Percentiles rank a stretch among this genome's conserved stretches.
These are phyloP conservation scores for Ariolimax columbianus DNA, from an alignment of 2,888 invertebrate genomes.

Conservation along the genomic window DNA sequence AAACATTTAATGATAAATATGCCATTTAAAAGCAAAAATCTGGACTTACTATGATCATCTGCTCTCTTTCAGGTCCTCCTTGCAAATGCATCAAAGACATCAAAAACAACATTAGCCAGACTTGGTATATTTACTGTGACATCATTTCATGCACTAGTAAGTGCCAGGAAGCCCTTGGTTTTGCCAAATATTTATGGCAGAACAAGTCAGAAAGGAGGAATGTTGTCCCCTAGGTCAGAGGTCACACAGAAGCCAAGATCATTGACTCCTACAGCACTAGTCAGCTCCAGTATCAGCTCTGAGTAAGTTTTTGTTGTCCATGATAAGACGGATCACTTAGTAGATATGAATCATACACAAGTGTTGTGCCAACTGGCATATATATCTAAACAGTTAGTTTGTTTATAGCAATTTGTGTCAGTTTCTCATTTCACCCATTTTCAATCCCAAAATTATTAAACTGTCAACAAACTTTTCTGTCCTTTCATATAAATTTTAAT, in stretches of 20 bases:
- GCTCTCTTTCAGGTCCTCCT: conserved; percentile 88
- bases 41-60: neutral
- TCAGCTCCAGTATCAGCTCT: conserved; percentile 55
- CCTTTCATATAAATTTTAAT: no score
- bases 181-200: conserved; percentile 70
- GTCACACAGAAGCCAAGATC: conserved; percentile 52
- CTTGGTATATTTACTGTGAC: conserved; percentile 98
- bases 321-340: no score
- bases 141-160: conserved; percentile 98
- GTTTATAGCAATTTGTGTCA: no score
- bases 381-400: no score
- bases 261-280: conserved; percentile 57
- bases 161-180: conserved; percentile 90
- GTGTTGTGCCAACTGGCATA: no score
- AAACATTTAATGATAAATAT: no score
- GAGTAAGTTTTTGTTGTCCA: conserved; percentile 56
- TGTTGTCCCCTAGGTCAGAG: conserved; percentile 67
- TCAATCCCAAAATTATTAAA: no score
- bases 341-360: no score
- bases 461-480: no score
- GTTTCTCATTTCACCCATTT: no score
- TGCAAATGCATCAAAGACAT: conserved; percentile 95
- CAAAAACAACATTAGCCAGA: conserved; percentile 95
- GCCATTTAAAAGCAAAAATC: no score
- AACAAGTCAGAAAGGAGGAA: conserved; percentile 67